Evolutionary conservation across 1,140 invertebrate genomes (phyloP).

Genomic region (Lepidostoma basale): DNA sequence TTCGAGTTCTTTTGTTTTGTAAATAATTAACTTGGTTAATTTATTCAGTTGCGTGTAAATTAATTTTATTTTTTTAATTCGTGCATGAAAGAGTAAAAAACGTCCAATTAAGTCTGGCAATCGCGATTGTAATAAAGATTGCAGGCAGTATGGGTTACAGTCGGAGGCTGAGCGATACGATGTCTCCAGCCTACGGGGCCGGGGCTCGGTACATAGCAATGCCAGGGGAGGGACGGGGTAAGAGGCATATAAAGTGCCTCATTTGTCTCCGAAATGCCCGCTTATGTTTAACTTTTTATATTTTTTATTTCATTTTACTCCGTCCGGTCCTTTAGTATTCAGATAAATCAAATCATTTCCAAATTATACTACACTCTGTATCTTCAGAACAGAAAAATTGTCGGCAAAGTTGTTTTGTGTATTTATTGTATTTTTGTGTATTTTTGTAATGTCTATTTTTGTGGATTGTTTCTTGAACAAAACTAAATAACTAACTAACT

Average conservation of each 20-base stretch:
- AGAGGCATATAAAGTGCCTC: constrained; percentile 14
- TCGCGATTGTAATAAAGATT: neutral
- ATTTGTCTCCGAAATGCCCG: constrained; percentile 2
- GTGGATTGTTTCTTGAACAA: too few species aligned
- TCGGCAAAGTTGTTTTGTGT: too few species aligned
- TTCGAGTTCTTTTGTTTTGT: too few species aligned
- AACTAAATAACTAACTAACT: too few species aligned
- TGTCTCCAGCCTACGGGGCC: neutral
- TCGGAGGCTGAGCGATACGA: neutral
- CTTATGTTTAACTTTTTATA: neutral
- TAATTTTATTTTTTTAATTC: neutral
- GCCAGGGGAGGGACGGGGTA: neutral
- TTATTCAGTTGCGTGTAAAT: too few species aligned
- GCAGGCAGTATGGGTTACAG: too few species aligned
- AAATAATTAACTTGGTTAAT: too few species aligned
- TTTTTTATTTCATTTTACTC: neutral
- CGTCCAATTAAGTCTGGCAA: neutral
- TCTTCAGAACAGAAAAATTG: too few species aligned
- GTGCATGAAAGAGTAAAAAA: neutral
- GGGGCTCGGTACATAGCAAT: neutral
- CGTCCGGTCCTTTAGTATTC: neutral
- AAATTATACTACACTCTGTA: neutral
- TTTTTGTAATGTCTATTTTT: too few species aligned
- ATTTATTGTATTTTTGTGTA: too few species aligned
- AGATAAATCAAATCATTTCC: neutral